These are phyloP conservation scores for Antidorcas marsupialis DNA, from an alignment of 2,113 vertebrate genomes.

Conservation along the genomic window DNA sequence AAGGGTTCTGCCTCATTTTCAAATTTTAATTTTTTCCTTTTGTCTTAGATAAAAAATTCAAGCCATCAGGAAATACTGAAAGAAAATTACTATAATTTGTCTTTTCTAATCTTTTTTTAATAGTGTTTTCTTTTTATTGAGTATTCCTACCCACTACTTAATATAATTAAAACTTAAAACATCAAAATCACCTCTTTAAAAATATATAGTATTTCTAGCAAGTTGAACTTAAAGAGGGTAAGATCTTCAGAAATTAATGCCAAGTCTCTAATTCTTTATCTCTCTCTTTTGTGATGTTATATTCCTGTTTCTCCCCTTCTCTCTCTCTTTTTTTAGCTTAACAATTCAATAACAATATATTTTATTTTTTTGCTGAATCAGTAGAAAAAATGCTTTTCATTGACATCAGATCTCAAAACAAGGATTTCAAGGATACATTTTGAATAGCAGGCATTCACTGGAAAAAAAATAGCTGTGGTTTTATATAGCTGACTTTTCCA, in stretches of 20 bases:
- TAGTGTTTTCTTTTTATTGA: background rate
- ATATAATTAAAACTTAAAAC: background rate
- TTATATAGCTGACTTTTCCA: background rate
- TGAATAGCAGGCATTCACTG: background rate
- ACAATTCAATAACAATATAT: background rate
- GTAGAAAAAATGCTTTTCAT: background rate
- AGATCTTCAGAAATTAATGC: background rate
- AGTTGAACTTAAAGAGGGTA: background rate
- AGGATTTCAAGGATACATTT: background rate
- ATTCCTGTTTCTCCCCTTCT: background rate
- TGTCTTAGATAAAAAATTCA: background rate
- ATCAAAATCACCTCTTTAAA: background rate
- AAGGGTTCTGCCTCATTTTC: background rate
- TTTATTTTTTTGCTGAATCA: background rate
- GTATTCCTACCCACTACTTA: background rate
- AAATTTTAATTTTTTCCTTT: background rate
- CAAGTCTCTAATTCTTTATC: background rate
- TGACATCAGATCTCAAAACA: background rate
- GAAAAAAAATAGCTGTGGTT: background rate
- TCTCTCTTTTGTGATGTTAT: background rate
- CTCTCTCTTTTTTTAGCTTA: background rate
- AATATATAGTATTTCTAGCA: background rate
- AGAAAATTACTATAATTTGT: background rate
- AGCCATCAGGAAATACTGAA: background rate
- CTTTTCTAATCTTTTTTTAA: background rate